These are phyloP conservation scores for Papilio glaucus DNA, from an alignment of 1,140 invertebrate genomes.

Conservation along the genomic window DNA sequence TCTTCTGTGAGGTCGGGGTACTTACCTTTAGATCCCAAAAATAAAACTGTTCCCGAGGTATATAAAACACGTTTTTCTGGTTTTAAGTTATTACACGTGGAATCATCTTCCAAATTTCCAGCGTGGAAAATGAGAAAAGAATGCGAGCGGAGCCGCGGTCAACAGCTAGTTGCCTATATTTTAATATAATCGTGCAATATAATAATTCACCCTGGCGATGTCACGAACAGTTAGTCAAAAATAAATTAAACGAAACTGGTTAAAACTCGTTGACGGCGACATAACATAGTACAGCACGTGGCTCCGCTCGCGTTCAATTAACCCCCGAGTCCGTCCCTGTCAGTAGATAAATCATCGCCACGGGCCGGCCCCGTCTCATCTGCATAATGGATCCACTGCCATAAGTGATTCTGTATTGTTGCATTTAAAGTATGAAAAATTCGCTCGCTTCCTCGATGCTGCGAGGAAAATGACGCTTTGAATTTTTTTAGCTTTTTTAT, in stretches of 20 bases:
- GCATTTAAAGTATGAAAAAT: conserved; percentile 30
- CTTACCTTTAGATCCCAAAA: no score
- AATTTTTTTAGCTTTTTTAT: background rate
- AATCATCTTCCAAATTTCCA: no score
- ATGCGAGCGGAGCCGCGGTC: no score
- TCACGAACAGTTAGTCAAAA: no score
- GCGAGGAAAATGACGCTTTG: conserved; percentile 2
- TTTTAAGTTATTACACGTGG: no score
- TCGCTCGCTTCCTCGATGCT: background rate
- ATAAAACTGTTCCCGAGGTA: no score
- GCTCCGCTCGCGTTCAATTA: conserved; percentile 6
- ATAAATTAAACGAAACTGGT: background rate
- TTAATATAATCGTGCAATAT: no score
- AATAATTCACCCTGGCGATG: no score
- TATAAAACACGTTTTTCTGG: no score
- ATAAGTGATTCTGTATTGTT: conserved; percentile 35
- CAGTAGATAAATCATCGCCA: conserved; percentile 9
- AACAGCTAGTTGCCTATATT: no score
- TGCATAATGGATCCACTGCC: conserved; percentile 35
- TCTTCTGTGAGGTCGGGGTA: no score
- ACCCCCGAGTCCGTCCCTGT: background rate
- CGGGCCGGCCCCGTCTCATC: conserved; percentile 3
- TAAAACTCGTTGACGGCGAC: background rate
- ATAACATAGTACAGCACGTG: background rate
- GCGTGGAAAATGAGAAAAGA: no score